Conservation (phyloP, 2,888 invertebrate genomes). For the Notodonta dromedarius region DNA sequence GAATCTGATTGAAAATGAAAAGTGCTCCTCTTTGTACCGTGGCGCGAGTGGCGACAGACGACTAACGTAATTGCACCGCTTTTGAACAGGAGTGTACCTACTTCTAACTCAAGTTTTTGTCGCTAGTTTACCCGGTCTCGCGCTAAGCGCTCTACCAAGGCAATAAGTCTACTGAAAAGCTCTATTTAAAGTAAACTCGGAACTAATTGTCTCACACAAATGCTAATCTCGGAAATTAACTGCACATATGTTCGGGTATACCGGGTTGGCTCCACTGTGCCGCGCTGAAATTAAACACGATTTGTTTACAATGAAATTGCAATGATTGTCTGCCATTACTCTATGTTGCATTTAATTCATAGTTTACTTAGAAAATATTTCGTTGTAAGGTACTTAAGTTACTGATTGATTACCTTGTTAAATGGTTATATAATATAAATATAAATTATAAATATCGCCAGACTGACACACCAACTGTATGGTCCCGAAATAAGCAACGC, state of each 20-base stretch:
- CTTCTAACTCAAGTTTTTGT: constrained; percentile 25
- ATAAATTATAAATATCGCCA: too few relatives aligned
- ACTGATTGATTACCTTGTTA: too few relatives aligned
- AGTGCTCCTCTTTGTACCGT: neutral
- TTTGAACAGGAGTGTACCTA: constrained; percentile 21
- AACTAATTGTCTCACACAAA: constrained; percentile 52
- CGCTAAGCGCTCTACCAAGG: constrained; percentile 6
- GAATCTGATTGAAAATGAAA: too few relatives aligned
- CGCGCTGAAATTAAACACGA: constrained; percentile 42
- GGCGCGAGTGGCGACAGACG: neutral
- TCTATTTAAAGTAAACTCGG: constrained; percentile 54
- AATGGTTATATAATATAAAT: too few relatives aligned
- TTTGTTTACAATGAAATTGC: constrained; percentile 32
- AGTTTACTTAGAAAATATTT: neutral
- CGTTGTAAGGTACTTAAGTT: too few relatives aligned
- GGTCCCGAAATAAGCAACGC: too few relatives aligned
- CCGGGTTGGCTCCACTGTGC: constrained; percentile 42
- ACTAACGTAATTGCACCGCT: constrained; percentile 29
- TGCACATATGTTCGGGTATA: constrained; percentile 49
- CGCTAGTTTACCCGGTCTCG: constrained; percentile 17
- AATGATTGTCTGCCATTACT: neutral
- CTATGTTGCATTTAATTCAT: neutral
- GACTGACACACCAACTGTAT: too few relatives aligned
- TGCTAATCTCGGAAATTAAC: constrained; percentile 57
- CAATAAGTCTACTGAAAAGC: constrained; percentile 36